Evolutionary conservation across 2,888 invertebrate species (phyloP), one percentile per base, ranked within the genome.

Genomic region (Gasteruption jaculator): DNA sequence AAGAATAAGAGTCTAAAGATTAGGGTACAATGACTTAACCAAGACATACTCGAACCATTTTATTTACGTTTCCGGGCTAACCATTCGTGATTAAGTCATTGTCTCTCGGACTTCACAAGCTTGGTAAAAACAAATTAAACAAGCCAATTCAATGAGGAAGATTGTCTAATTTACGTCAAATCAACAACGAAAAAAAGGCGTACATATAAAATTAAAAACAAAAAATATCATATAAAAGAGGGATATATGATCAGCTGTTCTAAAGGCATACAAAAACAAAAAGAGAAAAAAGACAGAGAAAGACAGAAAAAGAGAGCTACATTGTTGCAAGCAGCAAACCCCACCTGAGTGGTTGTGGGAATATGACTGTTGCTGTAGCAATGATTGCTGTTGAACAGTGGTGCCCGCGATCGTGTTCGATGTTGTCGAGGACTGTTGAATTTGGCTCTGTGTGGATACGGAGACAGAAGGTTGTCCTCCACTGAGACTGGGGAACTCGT

Each of bases 401-500:
- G n/a, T 54, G 52, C 54, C 57, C 50, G 61, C 52, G 47, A 58
- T 58, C 50, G 58, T 57, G 56, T 57, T 58, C 55, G 59, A 45
- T 48, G 56, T 53, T 52, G 56, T 56, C 43, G 62, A 57, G 57
- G 61, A 54, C 53, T 60, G 60, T 50, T 59, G 60, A 52, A 50
- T 63, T 55, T 59, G 62, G 53, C 52, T 61, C 58, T 56, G 59
- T 60, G 51, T 60, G 52, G 65, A 61, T 57, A 51, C 58, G 46
- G 58, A 52, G 52, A 54, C 54, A 48, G 61, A 54, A 43, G 62
- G 58, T 56, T 63, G 64, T 54, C 61, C 40, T 22, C 50, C 63
- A 54, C 63, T 65, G 68, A 86, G 74, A 68, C 89, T 90, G 67
- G 95, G 95, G 78, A 95, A 95, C 77, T 95, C 95, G 83, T 92